Evolutionary conservation across 2,888 invertebrate genomes (phyloP).

Genomic region (Automeris io): DNA sequence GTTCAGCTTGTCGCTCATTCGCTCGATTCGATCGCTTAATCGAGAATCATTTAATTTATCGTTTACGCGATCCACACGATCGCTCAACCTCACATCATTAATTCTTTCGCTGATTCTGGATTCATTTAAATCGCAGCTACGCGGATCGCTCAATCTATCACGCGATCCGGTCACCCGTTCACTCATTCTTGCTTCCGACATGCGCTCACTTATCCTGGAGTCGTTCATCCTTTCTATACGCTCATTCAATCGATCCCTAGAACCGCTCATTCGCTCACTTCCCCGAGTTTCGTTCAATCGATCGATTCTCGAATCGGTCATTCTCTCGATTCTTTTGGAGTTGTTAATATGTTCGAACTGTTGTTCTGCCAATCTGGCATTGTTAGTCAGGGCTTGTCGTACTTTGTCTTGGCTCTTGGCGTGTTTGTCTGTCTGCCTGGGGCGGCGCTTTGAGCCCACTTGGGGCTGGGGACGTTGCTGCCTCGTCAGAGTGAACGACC

Average conservation of each 20-base stretch:
- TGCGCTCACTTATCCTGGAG: constrained; percentile 12
- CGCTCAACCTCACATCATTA: no score
- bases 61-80: constrained; percentile 24
- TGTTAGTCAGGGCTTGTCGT: constrained; percentile 32
- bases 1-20: constrained; percentile 18
- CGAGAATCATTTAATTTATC: constrained; percentile 46
- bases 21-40: constrained; percentile 26
- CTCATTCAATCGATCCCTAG: constrained; percentile 15
- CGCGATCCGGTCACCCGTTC: constrained; percentile 17
- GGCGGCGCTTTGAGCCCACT: constrained; percentile 57
- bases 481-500: constrained; percentile 62
- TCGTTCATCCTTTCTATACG: constrained; percentile 10
- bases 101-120: constrained; percentile 31
- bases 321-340: constrained; percentile 31
- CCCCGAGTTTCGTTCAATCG: constrained; percentile 9
- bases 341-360: constrained; percentile 37
- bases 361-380: constrained; percentile 30
- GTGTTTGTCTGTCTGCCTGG: constrained; percentile 49
- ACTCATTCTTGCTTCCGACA: constrained; percentile 12
- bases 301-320: constrained; percentile 16
- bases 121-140: constrained; percentile 17
- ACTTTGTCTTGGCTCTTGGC: constrained; percentile 48
- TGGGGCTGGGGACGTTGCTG: constrained; percentile 66
- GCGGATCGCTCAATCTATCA: constrained; percentile 16
- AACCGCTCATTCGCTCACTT: constrained; percentile 13